phyloP scores from a whole-genome alignment of 2,797 vertebrate species.

The Microctenopoma lineatum region DNA sequence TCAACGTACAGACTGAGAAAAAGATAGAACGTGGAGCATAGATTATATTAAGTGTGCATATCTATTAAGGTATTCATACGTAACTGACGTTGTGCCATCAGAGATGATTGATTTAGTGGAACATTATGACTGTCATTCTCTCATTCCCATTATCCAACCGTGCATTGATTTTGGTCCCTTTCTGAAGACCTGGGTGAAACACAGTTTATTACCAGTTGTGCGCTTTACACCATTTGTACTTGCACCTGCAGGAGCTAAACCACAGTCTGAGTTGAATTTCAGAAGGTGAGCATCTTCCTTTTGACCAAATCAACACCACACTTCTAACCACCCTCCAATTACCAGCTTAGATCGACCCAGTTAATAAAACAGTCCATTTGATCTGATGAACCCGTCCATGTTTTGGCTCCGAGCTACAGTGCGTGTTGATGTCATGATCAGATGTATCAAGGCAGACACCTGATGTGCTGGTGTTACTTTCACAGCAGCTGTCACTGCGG shows the following conservation, averaged over 20 bases:
- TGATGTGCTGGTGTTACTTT: conserved; percentile 69
- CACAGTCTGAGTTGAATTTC: conserved; percentile 7
- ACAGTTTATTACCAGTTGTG: background rate
- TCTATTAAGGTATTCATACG: conserved; percentile 34
- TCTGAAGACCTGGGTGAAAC: background rate
- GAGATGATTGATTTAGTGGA: conserved; percentile 24
- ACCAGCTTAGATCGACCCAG: conserved; percentile 51
- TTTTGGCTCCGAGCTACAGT: conserved; percentile 56
- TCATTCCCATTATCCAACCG: conserved; percentile 22
- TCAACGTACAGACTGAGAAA: background rate
- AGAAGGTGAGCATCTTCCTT: conserved; percentile 11
- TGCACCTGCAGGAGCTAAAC: background rate
- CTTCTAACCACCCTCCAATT: conserved; percentile 50
- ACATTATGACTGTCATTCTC: conserved; percentile 34
- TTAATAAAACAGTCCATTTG: conserved; percentile 71
- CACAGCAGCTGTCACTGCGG: conserved; percentile 74
- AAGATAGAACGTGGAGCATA: conserved; percentile 4
- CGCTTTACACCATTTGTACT: background rate
- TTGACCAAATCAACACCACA: conserved; percentile 34
- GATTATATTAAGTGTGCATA: conserved; percentile 39
- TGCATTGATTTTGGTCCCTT: conserved; percentile 17
- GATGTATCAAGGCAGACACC: conserved; percentile 72
- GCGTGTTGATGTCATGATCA: conserved; percentile 65
- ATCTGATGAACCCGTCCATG: conserved; percentile 55
- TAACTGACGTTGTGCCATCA: conserved; percentile 17